Evolutionary conservation across 2,797 vertebrate genomes (phyloP).

Genomic region (Dendrocincla tyrannina): DNA sequence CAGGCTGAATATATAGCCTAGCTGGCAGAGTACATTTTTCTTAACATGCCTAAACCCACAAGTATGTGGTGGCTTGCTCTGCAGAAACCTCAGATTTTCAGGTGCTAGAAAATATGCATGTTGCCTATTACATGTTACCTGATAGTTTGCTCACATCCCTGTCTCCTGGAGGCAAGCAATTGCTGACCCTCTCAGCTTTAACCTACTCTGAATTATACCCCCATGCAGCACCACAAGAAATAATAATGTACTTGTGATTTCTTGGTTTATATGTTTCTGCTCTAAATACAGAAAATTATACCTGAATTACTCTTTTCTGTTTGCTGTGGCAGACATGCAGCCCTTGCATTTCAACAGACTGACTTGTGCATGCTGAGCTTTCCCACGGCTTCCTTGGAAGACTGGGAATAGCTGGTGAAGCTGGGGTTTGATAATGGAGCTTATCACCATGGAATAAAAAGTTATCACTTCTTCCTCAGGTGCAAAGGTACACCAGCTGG

Average conservation of each 20-base stretch:
- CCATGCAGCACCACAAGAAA: neutral
- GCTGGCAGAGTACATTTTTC: conserved; percentile 7
- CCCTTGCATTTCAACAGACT: neutral
- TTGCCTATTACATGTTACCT: conserved; percentile 7
- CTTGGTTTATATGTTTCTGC: neutral
- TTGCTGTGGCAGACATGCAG: neutral
- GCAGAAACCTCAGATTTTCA: conserved; percentile 56
- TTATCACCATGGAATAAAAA: neutral
- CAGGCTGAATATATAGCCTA: neutral
- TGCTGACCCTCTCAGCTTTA: neutral
- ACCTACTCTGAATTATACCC: neutral
- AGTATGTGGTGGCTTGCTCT: conserved; percentile 48
- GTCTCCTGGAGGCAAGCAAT: neutral
- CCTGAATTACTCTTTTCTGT: neutral
- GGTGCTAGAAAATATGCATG: conserved; percentile 48
- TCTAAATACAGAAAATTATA: neutral
- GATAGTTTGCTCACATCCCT: conserved; percentile 40
- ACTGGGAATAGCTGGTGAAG: neutral
- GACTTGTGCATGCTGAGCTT: neutral
- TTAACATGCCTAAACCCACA: conserved; percentile 57
- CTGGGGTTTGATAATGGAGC: neutral
- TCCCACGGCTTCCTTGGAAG: neutral
- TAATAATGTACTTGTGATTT: neutral
- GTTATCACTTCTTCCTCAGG: neutral
- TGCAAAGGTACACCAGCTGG: neutral